Evolutionary conservation across 1,140 invertebrate genomes (phyloP).

Genomic region (Metopolophium dirhodum): DNA sequence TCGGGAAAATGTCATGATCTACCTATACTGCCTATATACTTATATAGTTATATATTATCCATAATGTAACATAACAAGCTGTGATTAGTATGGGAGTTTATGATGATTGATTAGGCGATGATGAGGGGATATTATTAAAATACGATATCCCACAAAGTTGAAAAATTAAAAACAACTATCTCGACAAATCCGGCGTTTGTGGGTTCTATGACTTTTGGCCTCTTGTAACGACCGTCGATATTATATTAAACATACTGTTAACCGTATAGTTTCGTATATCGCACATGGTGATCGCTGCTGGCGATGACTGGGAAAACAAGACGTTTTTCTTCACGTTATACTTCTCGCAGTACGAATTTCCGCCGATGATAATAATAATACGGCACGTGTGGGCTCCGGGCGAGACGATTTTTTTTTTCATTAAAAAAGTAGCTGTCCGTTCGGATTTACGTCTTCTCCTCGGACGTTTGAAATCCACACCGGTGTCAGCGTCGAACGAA

Average conservation of each 20-base stretch:
- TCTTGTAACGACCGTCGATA: not conserved
- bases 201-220: too few relatives aligned
- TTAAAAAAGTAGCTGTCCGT: not conserved
- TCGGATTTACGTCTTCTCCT: not conserved
- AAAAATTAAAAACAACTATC: not conserved
- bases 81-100: not conserved
- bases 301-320: not conserved
- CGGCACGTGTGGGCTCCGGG: not conserved
- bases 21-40: not conserved
- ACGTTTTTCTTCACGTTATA: not conserved
- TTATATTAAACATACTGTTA: not conserved
- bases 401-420: not conserved
- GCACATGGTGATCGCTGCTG: not conserved
- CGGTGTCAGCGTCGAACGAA: not conserved
- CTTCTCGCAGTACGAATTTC: not conserved
- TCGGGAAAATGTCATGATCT: too few relatives aligned
- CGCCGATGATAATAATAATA: not conserved
- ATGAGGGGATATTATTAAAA: not conserved
- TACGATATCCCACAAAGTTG: not conserved
- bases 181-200: too few relatives aligned
- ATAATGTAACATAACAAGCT: not conserved
- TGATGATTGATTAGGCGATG: too few relatives aligned
- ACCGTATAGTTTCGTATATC: not conserved
- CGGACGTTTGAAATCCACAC: not conserved
- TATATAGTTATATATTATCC: too few relatives aligned